Evolutionary conservation across 2,888 invertebrate species (phyloP).

Genomic region (Dione vanillae): DNA sequence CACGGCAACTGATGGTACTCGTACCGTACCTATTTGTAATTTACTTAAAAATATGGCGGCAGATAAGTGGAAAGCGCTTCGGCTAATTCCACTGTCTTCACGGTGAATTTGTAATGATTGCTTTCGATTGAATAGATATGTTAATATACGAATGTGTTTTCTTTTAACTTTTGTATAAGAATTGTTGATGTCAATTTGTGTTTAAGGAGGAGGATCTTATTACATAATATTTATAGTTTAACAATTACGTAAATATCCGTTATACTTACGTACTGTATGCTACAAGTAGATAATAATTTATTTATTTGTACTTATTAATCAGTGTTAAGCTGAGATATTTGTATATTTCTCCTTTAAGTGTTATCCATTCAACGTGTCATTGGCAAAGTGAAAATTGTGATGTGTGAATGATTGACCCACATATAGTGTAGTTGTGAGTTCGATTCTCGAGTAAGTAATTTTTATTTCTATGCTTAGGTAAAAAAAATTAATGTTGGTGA

Average conservation of each 20-base stretch:
- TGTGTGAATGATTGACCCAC: too few species aligned
- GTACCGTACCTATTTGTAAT: constrained; percentile 80
- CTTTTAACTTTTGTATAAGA: not conserved
- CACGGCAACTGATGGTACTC: constrained; percentile 76
- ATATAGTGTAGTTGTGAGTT: not conserved
- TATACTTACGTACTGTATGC: too few species aligned
- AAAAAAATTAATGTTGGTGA: not conserved
- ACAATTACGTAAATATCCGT: too few species aligned
- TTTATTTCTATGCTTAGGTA: not conserved
- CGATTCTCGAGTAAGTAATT: not conserved
- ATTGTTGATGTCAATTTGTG: not conserved
- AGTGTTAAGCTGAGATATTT: too few species aligned
- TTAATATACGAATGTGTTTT: constrained; percentile 11
- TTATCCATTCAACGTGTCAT: too few species aligned
- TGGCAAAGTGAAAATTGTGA: too few species aligned
- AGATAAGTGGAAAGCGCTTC: constrained; percentile 70
- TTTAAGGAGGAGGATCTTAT: not conserved
- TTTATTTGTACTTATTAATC: too few species aligned
- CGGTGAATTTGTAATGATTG: constrained; percentile 48
- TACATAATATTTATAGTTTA: too few species aligned
- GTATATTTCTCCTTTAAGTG: too few species aligned
- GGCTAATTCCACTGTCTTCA: constrained; percentile 55
- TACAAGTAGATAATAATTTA: too few species aligned
- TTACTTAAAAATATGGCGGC: constrained; percentile 81
- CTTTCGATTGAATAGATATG: constrained; percentile 34